Evolutionary conservation across 1,140 invertebrate genomes (phyloP).

Genomic region (Drosophila watanabei): DNA sequence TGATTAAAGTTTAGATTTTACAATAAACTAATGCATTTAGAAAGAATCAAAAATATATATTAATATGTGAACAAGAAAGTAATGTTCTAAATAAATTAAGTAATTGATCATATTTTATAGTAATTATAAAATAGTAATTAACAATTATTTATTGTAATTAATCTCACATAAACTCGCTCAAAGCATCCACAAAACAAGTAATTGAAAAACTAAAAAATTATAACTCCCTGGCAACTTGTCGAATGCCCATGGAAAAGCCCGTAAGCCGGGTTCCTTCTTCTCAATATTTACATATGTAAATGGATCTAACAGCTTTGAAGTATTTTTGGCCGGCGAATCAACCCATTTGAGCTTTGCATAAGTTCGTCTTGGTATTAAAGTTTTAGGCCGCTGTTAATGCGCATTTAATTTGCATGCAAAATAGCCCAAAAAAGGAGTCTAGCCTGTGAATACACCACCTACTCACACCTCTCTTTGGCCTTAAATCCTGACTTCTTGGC

Average conservation of each 20-base stretch:
- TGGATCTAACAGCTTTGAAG: constrained; percentile 44
- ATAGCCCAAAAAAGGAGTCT: constrained; percentile 40
- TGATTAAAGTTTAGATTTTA: too few relatives aligned
- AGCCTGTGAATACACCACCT: constrained; percentile 27
- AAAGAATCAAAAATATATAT: neutral
- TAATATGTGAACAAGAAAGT: neutral
- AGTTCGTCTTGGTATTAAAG: constrained; percentile 61
- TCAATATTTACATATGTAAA: constrained; percentile 59
- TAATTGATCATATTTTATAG: neutral
- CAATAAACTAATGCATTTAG: too few relatives aligned
- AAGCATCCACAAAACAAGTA: neutral
- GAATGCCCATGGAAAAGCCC: constrained; percentile 8
- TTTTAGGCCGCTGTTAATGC: constrained; percentile 61
- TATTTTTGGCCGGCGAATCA: constrained; percentile 32
- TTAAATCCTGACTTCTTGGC: constrained; percentile 23
- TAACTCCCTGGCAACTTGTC: neutral
- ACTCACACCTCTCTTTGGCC: constrained; percentile 15
- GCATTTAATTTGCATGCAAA: constrained; percentile 75
- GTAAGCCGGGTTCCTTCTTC: constrained; percentile 7
- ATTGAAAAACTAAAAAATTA: neutral
- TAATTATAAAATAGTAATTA: neutral
- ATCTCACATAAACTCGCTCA: neutral
- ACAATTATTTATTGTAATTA: neutral
- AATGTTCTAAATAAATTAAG: neutral
- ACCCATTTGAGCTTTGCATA: constrained; percentile 72